phyloP scores from a whole-genome alignment of 2,888 invertebrate genomes.

The Mechanitis messenoides region DNA sequence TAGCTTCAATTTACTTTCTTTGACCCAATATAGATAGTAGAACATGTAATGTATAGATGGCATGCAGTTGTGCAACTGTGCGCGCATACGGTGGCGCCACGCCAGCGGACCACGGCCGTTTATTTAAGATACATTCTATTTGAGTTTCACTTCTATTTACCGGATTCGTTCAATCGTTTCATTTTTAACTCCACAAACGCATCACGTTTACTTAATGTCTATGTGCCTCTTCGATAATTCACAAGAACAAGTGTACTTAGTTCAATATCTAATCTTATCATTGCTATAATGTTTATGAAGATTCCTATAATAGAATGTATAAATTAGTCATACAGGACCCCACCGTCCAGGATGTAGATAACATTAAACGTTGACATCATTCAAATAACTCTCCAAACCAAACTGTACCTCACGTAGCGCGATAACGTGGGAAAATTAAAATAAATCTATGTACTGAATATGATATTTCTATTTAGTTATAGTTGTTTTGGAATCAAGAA shows the following conservation, averaged over 20 bases:
- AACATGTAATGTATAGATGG: conserved; percentile 24
- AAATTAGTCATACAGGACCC: conserved; percentile 34
- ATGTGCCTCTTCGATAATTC: neutral
- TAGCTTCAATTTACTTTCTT: neutral
- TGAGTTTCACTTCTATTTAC: conserved; percentile 20
- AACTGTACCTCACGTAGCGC: conserved; percentile 25
- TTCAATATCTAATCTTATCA: conserved; percentile 20
- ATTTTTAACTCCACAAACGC: conserved; percentile 3
- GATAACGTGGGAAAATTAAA: conserved; percentile 40
- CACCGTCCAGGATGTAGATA: conserved; percentile 61
- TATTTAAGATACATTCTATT: conserved; percentile 42
- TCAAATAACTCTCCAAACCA: conserved; percentile 33
- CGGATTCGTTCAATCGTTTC: conserved; percentile 18
- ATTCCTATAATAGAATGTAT: conserved; percentile 18
- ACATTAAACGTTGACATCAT: conserved; percentile 62
- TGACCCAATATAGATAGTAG: conserved; percentile 4
- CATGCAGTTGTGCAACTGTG: conserved; percentile 36
- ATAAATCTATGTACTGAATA: conserved; percentile 18
- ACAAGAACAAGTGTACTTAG: conserved; percentile 12
- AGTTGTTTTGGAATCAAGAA: too few species aligned
- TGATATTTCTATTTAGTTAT: too few species aligned
- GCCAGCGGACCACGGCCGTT: conserved; percentile 40
- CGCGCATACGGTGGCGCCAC: conserved; percentile 38
- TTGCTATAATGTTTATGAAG: neutral
- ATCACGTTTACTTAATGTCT: neutral